A percentile compares a stretch with the other conserved stretches of the same genome.
Conservation (phyloP, 1,140 invertebrate species). For the Scaptomyza pallida region DNA sequence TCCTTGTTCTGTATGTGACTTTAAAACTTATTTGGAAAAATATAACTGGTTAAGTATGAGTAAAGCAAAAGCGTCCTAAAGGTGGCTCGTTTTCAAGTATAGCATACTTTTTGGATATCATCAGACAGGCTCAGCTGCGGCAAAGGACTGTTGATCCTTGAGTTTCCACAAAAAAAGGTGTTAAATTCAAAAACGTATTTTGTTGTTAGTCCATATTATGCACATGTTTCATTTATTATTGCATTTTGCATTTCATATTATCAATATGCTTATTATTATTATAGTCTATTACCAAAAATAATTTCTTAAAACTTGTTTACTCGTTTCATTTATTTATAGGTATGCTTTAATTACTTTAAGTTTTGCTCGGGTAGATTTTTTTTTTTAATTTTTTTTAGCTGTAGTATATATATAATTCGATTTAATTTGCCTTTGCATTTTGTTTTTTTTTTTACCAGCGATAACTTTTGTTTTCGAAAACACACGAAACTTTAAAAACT, state of each 20-base stretch:
- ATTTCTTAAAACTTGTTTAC: slow-evolving; percentile 80
- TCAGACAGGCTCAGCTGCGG: neutral
- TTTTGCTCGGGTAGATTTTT: slow-evolving; percentile 48
- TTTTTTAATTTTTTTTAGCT: slow-evolving; percentile 23
- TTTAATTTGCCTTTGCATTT: slow-evolving; percentile 55
- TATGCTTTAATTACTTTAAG: slow-evolving; percentile 70
- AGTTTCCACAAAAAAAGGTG: no score
- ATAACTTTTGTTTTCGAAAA: slow-evolving; percentile 70
- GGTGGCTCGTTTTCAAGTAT: neutral
- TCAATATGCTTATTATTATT: slow-evolving; percentile 74
- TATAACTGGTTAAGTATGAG: neutral
- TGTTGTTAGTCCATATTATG: slow-evolving; percentile 77
- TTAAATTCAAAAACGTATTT: no score
- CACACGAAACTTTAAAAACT: slow-evolving; percentile 56
- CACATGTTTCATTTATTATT: slow-evolving; percentile 81
- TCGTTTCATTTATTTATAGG: slow-evolving; percentile 74
- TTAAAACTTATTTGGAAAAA: neutral
- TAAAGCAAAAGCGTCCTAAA: neutral
- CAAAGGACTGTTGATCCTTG: no score
- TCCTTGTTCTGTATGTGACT: slow-evolving; percentile 14
- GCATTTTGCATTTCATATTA: slow-evolving; percentile 78
- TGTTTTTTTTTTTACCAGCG: slow-evolving; percentile 65
- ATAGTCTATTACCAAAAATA: slow-evolving; percentile 84
- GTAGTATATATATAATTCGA: slow-evolving; percentile 66
- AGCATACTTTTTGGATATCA: slow-evolving; percentile 3